A percentile compares a stretch with the other conserved stretches of the same genome.
Conservation (phyloP, 2,888 invertebrate species). For the Acronicta alni region DNA sequence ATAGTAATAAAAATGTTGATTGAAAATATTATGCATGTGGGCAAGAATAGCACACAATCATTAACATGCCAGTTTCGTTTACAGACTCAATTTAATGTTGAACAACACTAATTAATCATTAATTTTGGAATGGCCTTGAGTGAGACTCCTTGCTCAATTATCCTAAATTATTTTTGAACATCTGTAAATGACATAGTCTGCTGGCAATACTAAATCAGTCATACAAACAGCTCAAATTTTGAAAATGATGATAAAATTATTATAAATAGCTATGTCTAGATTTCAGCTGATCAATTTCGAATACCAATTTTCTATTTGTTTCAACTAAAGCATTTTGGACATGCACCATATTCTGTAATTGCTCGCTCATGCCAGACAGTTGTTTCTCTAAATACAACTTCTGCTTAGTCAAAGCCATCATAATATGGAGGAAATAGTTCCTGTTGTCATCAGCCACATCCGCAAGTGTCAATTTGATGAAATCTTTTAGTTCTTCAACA, state of each 20-base stretch:
- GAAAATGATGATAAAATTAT: conserved; percentile 18
- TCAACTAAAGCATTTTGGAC: conserved; percentile 83
- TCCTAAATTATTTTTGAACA: neutral
- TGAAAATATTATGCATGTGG: conserved; percentile 8
- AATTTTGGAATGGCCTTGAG: conserved; percentile 35
- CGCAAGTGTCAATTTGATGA: conserved; percentile 74
- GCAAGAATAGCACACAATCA: conserved; percentile 15
- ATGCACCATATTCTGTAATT: conserved; percentile 74
- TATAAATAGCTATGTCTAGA: conserved; percentile 62
- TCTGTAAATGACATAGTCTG: conserved; percentile 1
- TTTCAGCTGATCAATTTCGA: conserved; percentile 85
- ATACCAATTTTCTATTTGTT: conserved; percentile 83
- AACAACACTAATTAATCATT: neutral
- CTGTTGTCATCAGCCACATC: conserved; percentile 82
- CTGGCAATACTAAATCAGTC: conserved; percentile 21
- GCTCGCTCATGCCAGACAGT: conserved; percentile 71
- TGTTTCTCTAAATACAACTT: conserved; percentile 84
- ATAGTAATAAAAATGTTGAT: neutral
- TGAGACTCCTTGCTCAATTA: conserved; percentile 7
- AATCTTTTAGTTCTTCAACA: conserved; percentile 82
- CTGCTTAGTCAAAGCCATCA: conserved; percentile 86
- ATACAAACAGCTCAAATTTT: conserved; percentile 23
- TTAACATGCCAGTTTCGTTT: neutral
- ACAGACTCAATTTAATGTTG: conserved; percentile 11
- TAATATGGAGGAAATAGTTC: conserved; percentile 83